phyloP scores from a whole-genome alignment of 2,113 vertebrate genomes.

The Nannospalax galili region DNA sequence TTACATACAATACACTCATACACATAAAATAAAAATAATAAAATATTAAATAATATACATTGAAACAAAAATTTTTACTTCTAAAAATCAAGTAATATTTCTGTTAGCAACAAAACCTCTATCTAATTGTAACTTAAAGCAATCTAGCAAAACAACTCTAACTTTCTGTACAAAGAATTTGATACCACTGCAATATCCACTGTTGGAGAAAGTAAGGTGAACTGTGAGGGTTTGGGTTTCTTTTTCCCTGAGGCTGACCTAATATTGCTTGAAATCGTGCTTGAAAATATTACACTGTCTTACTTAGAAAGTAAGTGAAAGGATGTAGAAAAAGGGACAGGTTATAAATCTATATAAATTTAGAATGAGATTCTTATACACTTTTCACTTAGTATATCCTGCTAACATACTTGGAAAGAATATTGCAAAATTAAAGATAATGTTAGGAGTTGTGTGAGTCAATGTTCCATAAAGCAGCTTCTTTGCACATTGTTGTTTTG shows the following conservation, averaged over 20 bases:
- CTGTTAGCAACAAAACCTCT: not conserved
- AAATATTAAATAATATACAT: too few relatives aligned
- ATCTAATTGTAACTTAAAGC: not conserved
- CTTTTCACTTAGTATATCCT: not conserved
- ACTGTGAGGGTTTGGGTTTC: not conserved
- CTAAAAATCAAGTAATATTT: too few relatives aligned
- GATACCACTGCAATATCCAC: not conserved
- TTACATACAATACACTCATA: too few relatives aligned
- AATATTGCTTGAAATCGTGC: slow-evolving; percentile 42
- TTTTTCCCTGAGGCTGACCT: slow-evolving; percentile 43
- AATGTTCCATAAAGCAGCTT: not conserved
- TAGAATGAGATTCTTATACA: not conserved
- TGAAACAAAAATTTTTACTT: too few relatives aligned
- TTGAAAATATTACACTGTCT: not conserved
- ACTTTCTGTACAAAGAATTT: slow-evolving; percentile 19
- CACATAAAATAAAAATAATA: too few relatives aligned
- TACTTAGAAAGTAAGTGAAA: not conserved
- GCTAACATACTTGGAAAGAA: not conserved
- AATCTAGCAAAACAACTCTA: not conserved
- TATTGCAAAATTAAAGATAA: not conserved
- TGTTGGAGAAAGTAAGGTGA: not conserved
- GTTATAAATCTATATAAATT: not conserved
- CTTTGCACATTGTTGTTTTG: too few relatives aligned
- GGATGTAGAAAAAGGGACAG: not conserved
- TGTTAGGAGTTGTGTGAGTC: not conserved